These are phyloP conservation scores for Acanthochromis polyacanthus DNA, from an alignment of 2,113 vertebrate genomes.

Conservation along the genomic window DNA sequence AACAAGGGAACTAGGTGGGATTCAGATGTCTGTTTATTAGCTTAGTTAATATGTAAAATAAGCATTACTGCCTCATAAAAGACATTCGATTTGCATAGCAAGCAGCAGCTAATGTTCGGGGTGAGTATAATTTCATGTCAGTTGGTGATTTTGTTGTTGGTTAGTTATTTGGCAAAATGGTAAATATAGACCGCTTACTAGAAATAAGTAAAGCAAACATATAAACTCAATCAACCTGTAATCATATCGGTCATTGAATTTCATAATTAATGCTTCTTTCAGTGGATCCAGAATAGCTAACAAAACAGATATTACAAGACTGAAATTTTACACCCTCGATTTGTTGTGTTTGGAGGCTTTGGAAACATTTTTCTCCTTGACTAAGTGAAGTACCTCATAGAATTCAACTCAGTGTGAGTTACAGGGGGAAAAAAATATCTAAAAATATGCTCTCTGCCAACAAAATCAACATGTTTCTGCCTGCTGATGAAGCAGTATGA, in stretches of 20 bases:
- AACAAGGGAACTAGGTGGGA: neutral
- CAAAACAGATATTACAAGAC: neutral
- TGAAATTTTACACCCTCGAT: neutral
- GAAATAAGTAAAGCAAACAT: too few species aligned
- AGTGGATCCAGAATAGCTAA: neutral
- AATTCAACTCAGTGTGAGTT: neutral
- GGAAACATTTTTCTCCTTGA: neutral
- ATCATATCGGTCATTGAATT: neutral
- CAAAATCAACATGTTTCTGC: constrained; percentile 1
- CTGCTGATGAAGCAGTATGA: neutral
- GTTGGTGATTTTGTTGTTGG: neutral
- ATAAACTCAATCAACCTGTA: too few species aligned
- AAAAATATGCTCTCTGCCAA: neutral
- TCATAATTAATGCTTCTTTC: neutral
- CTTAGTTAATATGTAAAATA: neutral
- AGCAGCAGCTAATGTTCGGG: neutral
- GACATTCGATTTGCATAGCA: neutral
- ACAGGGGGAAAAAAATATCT: neutral
- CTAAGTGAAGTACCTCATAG: neutral
- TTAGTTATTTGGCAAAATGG: neutral
- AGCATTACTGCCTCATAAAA: neutral
- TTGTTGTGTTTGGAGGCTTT: neutral
- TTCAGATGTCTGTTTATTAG: neutral
- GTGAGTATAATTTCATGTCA: neutral
- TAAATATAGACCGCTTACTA: too few species aligned